Conservation (phyloP, 2,888 invertebrate species). For the Trichogramma dendrolimi region DNA sequence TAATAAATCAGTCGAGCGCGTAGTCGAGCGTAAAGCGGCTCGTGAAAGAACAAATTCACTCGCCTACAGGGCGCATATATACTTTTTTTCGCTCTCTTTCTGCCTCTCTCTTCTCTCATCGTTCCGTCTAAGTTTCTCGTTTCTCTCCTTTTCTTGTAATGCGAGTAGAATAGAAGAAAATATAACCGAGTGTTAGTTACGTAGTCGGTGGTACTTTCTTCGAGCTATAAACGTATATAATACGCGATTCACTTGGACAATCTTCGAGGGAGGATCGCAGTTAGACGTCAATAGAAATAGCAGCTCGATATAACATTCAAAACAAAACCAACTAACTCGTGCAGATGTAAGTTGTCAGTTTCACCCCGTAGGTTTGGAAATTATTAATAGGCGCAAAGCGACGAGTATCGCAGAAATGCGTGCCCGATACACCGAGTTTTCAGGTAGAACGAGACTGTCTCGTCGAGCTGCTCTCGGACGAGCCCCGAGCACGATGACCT, state of each 20-base stretch:
- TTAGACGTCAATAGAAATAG: too few species aligned
- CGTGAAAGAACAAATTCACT: constrained; percentile 21
- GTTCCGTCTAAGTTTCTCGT: constrained; percentile 3
- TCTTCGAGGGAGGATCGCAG: too few species aligned
- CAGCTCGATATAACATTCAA: too few species aligned
- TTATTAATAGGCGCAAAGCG: too few species aligned
- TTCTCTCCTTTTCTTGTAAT: not conserved
- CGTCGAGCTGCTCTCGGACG: not conserved
- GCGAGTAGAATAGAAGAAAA: constrained; percentile 16
- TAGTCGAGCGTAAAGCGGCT: constrained; percentile 20
- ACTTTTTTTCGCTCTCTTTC: too few species aligned
- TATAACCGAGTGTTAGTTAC: constrained; percentile 19
- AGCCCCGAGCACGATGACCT: constrained; percentile 4
- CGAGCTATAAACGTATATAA: constrained; percentile 5
- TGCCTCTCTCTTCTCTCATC: not conserved
- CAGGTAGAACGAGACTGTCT: not conserved
- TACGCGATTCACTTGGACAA: not conserved
- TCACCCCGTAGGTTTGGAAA: too few species aligned
- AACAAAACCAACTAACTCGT: too few species aligned
- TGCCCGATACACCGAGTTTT: too few species aligned
- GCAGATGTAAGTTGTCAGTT: too few species aligned
- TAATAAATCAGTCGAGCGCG: constrained; percentile 21
- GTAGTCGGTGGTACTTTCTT: constrained; percentile 24
- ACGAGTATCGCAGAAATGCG: too few species aligned
- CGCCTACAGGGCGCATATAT: not conserved